Conservation (phyloP, 1,140 invertebrate species). For the Steinernema feltiae region DNA sequence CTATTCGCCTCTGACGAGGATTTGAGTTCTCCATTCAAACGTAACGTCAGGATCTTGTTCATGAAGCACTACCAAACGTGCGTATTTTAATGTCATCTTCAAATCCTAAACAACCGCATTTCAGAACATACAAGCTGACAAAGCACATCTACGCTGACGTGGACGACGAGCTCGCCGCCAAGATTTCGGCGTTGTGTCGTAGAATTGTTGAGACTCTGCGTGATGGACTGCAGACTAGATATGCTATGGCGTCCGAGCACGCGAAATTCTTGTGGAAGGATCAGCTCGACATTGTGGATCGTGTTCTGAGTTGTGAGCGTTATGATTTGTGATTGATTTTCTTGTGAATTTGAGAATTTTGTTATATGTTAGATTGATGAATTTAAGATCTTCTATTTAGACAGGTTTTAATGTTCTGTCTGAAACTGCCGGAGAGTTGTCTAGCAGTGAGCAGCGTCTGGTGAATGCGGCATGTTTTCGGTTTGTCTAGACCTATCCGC, state of each 20-base stretch:
- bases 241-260: background rate
- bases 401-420: no score
- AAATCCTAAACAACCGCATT: background rate
- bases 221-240: background rate
- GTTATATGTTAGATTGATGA: no score
- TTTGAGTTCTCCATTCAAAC: conserved; percentile 39
- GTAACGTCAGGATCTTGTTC: conserved; percentile 37
- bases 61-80: conserved; percentile 36
- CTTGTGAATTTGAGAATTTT: no score
- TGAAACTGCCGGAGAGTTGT: no score
- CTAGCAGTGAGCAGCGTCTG: no score
- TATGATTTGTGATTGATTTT: no score
- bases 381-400: no score
- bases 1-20: conserved; percentile 44
- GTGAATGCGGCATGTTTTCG: no score
- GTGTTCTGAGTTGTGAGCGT: no score
- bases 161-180: background rate
- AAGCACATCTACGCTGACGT: background rate
- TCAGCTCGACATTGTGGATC: background rate
- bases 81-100: conserved; percentile 20
- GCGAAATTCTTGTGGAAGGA: background rate
- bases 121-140: background rate
- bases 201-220: background rate
- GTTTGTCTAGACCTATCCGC: no score
- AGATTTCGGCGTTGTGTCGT: background rate